These are phyloP conservation scores for Rhinoptilus africanus DNA, from an alignment of 2,113 vertebrate genomes.

Conservation along the genomic window DNA sequence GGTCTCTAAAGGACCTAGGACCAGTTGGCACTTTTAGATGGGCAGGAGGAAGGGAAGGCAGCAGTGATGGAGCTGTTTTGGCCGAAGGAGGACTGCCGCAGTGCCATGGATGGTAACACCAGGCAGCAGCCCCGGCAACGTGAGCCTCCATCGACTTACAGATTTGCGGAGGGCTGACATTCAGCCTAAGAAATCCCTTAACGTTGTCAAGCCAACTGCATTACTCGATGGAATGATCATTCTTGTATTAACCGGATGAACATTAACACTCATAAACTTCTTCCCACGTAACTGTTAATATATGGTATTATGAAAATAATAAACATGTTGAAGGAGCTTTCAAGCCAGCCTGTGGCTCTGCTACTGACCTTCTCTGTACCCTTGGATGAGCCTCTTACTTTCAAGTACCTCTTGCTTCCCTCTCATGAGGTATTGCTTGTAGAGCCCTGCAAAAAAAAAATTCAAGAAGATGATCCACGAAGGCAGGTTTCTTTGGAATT, in stretches of 20 bases:
- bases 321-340: neutral
- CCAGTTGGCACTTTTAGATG: neutral
- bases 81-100: neutral
- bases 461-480: neutral
- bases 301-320: neutral
- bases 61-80: neutral
- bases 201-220: neutral
- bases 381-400: neutral
- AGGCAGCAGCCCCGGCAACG: neutral
- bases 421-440: neutral
- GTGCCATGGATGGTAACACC: accelerated
- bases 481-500: neutral
- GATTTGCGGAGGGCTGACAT: neutral
- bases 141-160: too few relatives aligned
- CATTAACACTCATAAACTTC: neutral
- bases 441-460: neutral
- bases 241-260: neutral
- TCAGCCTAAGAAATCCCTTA: neutral
- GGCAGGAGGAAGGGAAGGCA: neutral
- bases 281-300: neutral
- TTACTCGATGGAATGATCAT: neutral
- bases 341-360: neutral
- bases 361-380: neutral
- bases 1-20: neutral
- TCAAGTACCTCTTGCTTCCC: neutral